phyloP scores from a whole-genome alignment of 2,888 invertebrate species.

The Lamellibrachia columna region DNA sequence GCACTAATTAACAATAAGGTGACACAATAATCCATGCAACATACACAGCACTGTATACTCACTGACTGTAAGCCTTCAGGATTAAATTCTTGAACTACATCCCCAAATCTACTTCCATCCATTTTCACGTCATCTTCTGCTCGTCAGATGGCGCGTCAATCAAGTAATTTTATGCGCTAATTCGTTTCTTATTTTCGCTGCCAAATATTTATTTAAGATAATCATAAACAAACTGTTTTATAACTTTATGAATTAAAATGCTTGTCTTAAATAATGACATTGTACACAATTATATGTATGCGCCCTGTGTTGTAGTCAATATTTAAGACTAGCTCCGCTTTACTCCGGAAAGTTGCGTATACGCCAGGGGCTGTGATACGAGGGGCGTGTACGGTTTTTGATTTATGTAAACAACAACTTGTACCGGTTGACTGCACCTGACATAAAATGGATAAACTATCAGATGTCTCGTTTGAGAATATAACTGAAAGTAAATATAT shows the following conservation, averaged over 20 bases:
- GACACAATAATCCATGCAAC: neutral
- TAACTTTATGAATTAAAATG: neutral
- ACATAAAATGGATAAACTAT: slow-evolving; percentile 30
- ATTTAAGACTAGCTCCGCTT: neutral
- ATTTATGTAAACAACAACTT: neutral
- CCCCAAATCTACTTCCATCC: slow-evolving; percentile 6
- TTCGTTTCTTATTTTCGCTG: slow-evolving; percentile 7
- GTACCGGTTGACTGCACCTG: neutral
- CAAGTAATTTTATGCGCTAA: neutral
- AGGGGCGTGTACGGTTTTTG: neutral
- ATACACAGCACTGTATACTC: neutral
- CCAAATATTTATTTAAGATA: neutral
- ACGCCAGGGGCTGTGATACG: neutral
- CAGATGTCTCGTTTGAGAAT: slow-evolving; percentile 23
- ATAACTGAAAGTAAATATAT: slow-evolving; percentile 30
- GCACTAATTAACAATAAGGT: neutral
- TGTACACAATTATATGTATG: neutral
- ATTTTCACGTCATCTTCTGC: neutral
- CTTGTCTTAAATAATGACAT: neutral
- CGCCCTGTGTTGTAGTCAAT: neutral
- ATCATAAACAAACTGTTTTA: neutral
- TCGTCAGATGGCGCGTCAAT: neutral
- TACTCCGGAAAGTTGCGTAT: neutral
- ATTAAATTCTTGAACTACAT: slow-evolving; percentile 16
- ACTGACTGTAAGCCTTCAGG: slow-evolving; percentile 3